Conservation (phyloP, 2,113 vertebrate genomes). For the Oreochromis aureus region DNA sequence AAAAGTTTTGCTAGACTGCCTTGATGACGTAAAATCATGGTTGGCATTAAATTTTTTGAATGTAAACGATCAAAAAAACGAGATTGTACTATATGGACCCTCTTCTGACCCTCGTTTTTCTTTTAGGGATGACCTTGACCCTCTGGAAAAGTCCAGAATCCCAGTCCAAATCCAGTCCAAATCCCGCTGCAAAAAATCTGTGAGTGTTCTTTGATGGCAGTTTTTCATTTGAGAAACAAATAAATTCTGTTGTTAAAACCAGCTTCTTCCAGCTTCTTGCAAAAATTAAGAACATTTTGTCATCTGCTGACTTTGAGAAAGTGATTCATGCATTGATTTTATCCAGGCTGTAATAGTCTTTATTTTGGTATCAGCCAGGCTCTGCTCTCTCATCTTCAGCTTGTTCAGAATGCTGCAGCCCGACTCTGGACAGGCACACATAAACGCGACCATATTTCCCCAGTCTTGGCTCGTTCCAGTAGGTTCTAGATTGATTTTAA, state of each 20-base stretch:
- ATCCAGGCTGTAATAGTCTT: background rate
- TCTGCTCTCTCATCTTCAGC: background rate
- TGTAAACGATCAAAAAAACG: fast-evolving
- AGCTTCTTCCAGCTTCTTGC: background rate
- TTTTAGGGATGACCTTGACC: background rate
- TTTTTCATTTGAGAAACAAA: background rate
- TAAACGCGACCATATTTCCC: background rate
- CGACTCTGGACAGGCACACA: background rate
- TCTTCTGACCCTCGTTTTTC: background rate
- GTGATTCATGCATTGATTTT: background rate
- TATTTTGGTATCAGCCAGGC: background rate
- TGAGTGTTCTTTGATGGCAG: background rate
- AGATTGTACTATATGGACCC: background rate
- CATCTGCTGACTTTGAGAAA: background rate
- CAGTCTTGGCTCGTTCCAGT: background rate
- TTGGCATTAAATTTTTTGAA: fast-evolving
- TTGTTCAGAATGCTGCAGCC: background rate
- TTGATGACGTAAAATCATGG: background rate
- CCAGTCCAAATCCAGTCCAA: too few relatives aligned
- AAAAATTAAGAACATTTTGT: background rate
- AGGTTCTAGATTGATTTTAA: background rate
- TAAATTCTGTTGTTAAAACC: background rate
- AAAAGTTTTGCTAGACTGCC: background rate
- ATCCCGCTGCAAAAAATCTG: background rate
- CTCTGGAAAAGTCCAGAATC: background rate